Evolutionary conservation across 2,797 vertebrate genomes (phyloP).

Genomic region (Vireo griseus): DNA sequence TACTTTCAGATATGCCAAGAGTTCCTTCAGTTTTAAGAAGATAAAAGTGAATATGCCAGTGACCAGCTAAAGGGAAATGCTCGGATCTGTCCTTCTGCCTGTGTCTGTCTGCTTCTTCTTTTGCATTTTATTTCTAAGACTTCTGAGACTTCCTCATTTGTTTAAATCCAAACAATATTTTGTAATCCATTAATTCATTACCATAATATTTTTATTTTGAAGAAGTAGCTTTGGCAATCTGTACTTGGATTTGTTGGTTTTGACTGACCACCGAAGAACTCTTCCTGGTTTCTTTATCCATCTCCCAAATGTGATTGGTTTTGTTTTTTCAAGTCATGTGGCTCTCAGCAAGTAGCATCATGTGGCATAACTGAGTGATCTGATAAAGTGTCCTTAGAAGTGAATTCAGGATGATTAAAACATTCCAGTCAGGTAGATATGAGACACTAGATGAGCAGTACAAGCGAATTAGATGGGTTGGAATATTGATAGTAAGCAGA

Average conservation of each 20-base stretch:
- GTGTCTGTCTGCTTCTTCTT: background rate
- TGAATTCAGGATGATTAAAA: constrained; percentile 22
- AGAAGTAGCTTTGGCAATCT: background rate
- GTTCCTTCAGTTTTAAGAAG: background rate
- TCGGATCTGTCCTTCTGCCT: background rate
- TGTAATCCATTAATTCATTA: background rate
- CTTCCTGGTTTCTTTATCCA: constrained; percentile 69
- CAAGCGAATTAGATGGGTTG: background rate
- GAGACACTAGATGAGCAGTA: background rate
- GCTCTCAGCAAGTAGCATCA: constrained; percentile 1
- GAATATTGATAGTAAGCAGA: background rate
- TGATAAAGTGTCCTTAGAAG: constrained; percentile 26
- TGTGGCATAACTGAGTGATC: background rate
- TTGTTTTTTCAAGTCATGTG: constrained; percentile 10
- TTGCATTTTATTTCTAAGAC: constrained; percentile 1
- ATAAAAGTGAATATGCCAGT: background rate
- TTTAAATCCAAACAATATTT: background rate
- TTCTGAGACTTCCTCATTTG: background rate
- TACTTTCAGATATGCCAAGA: background rate
- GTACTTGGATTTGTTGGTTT: constrained; percentile 21
- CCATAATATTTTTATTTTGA: background rate
- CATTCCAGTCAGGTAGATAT: background rate
- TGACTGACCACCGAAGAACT: constrained; percentile 73
- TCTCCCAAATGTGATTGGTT: constrained; percentile 26
- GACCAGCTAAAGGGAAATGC: background rate